A percentile compares a stretch with the other conserved stretches of the same genome.
Conservation (phyloP, 2,888 invertebrate species). For the Malthinus flaveolus region DNA sequence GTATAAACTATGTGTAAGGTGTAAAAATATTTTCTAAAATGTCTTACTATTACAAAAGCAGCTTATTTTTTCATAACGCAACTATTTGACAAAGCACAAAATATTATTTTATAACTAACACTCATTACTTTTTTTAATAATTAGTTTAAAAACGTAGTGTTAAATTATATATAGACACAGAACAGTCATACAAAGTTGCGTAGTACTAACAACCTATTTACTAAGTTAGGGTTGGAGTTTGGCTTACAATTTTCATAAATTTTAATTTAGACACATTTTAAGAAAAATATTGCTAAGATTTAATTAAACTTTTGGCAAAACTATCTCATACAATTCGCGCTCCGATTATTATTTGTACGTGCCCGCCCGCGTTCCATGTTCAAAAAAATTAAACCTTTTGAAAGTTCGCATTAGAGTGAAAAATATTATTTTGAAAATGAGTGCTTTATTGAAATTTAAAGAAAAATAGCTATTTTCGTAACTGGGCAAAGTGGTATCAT, state of each 20-base stretch:
- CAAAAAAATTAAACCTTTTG: too few species aligned
- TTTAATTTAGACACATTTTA: slow-evolving; percentile 25
- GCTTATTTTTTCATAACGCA: slow-evolving; percentile 7
- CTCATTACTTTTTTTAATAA: too few species aligned
- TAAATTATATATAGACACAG: neutral
- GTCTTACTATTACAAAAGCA: slow-evolving; percentile 10
- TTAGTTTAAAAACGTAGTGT: neutral
- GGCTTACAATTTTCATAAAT: slow-evolving; percentile 34
- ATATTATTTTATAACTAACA: too few species aligned
- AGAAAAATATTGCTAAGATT: slow-evolving; percentile 11
- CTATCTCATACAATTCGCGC: too few species aligned
- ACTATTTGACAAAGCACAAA: neutral
- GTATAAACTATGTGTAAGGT: slow-evolving; percentile 19
- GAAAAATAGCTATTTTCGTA: too few species aligned
- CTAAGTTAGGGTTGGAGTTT: slow-evolving; percentile 38
- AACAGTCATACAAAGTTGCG: slow-evolving; percentile 5
- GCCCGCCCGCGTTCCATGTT: too few species aligned
- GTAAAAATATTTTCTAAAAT: slow-evolving; percentile 17
- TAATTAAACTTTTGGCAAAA: too few species aligned
- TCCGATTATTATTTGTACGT: too few species aligned
- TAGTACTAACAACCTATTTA: slow-evolving; percentile 3
- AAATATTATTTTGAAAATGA: too few species aligned
- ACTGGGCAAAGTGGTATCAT: too few species aligned
- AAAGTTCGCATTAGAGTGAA: too few species aligned
- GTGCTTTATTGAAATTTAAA: too few species aligned